Evolutionary conservation across 2,888 invertebrate species (phyloP).

Genomic region (Rhamphomyia laevipes): DNA sequence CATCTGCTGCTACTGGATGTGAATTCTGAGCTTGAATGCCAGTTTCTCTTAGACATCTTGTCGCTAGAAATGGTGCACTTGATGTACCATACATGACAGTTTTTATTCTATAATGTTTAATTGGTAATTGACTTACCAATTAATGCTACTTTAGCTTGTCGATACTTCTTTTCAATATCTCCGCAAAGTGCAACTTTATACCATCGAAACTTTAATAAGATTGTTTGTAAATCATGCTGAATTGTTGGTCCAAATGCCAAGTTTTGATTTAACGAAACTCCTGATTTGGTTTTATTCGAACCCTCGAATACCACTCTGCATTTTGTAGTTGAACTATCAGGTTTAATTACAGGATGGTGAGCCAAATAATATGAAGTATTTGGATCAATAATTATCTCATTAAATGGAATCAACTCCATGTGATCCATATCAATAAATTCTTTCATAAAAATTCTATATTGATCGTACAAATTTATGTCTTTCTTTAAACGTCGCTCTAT

Average conservation of each 20-base stretch:
- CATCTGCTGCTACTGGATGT: slow-evolving; percentile 12
- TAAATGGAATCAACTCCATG: not conserved
- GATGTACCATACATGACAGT: slow-evolving; percentile 16
- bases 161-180: slow-evolving; percentile 20
- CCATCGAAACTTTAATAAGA: slow-evolving; percentile 4
- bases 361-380: not conserved
- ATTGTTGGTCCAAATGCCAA: slow-evolving; percentile 18
- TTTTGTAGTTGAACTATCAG: slow-evolving; percentile 6
- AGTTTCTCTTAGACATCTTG: slow-evolving; percentile 12
- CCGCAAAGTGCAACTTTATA: slow-evolving; percentile 14
- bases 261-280: slow-evolving; percentile 17
- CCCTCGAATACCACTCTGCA: slow-evolving; percentile 10
- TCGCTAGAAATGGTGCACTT: slow-evolving; percentile 16
- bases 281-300: slow-evolving; percentile 8
- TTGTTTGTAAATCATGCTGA: slow-evolving; percentile 15
- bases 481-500: not conserved
- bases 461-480: not conserved
- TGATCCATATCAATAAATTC: not conserved
- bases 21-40: slow-evolving; percentile 6
- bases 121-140: not conserved
- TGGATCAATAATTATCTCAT: too few relatives aligned
- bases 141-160: slow-evolving; percentile 15
- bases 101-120: slow-evolving; percentile 7
- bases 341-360: slow-evolving; percentile 4
- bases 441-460: not conserved